Conservation (phyloP, 2,797 vertebrate genomes). For the Scolopax bukidnonensis region DNA sequence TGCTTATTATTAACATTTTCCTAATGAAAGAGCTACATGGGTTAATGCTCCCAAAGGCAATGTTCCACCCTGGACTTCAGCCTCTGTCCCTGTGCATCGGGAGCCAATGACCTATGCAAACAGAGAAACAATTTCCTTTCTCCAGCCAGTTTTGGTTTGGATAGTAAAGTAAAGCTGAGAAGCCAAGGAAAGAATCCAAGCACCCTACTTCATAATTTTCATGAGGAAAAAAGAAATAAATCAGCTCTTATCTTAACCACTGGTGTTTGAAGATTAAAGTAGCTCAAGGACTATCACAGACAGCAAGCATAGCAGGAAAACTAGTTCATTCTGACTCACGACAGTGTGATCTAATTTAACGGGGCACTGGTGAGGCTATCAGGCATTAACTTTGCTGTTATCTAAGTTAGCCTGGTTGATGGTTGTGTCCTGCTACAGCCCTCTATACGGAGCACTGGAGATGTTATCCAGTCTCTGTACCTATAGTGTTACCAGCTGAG, state of each 20-base stretch:
- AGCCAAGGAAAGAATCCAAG: not conserved
- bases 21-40: not conserved
- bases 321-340: not conserved
- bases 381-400: not conserved
- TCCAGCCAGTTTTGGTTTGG: not conserved
- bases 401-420: not conserved
- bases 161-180: not conserved
- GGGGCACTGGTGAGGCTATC: not conserved
- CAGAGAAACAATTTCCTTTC: not conserved
- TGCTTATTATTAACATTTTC: not conserved
- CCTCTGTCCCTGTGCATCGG: not conserved
- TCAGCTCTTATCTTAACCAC: not conserved
- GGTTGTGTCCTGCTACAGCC: not conserved
- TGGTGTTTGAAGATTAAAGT: conserved; percentile 14
- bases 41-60: not conserved
- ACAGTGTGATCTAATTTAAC: not conserved
- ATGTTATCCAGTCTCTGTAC: not conserved
- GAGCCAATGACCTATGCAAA: not conserved
- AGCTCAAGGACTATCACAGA: not conserved
- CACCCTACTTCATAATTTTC: not conserved
- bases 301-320: not conserved
- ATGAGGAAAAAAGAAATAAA: not conserved
- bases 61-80: not conserved
- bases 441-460: not conserved
- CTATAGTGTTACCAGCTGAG: accelerated